Evolutionary conservation across 2,113 vertebrate genomes (phyloP).

Genomic region (Azemiops feae): DNA sequence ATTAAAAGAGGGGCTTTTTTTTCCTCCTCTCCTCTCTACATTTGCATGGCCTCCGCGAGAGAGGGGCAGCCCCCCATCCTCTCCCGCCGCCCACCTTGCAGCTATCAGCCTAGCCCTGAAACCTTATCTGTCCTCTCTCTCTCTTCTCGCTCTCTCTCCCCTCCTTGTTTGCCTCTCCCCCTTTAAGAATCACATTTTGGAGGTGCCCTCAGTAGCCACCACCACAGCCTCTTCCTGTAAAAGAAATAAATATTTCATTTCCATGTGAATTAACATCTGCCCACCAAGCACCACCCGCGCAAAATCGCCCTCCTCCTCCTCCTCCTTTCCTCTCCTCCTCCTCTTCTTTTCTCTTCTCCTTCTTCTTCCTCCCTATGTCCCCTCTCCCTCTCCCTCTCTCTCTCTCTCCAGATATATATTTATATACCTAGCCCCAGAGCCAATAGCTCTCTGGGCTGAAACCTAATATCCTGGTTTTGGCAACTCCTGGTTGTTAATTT

Average conservation of each 20-base stretch:
- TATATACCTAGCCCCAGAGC: slow-evolving; percentile 76
- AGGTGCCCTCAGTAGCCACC: slow-evolving; percentile 65
- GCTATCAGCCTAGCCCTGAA: slow-evolving; percentile 65
- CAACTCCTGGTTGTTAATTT: slow-evolving; percentile 95
- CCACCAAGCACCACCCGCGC: slow-evolving; percentile 71
- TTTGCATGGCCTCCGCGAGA: slow-evolving; percentile 66
- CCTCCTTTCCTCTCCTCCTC: slow-evolving; percentile 66
- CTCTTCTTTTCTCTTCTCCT: slow-evolving; percentile 69
- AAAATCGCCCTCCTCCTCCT: slow-evolving; percentile 68
- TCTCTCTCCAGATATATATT: slow-evolving; percentile 68
- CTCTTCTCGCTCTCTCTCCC: slow-evolving; percentile 22
- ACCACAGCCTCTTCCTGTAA: slow-evolving; percentile 38
- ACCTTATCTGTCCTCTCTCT: slow-evolving; percentile 61
- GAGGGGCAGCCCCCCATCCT: slow-evolving; percentile 54
- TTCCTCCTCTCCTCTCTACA: slow-evolving; percentile 65
- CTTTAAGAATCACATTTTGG: slow-evolving; percentile 50
- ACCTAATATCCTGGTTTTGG: slow-evolving; percentile 99
- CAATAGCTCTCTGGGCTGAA: slow-evolving; percentile 88
- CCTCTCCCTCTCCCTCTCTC: slow-evolving; percentile 67
- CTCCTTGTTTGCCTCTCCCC: slow-evolving; percentile 32
- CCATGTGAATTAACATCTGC: slow-evolving; percentile 76
- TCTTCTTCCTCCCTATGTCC: slow-evolving; percentile 64
- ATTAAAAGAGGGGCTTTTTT: slow-evolving; percentile 68
- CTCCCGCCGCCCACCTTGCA: slow-evolving; percentile 63
- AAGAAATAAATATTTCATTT: slow-evolving; percentile 66